Conservation (phyloP, 2,888 invertebrate species). For the Miltochrista miniata region DNA sequence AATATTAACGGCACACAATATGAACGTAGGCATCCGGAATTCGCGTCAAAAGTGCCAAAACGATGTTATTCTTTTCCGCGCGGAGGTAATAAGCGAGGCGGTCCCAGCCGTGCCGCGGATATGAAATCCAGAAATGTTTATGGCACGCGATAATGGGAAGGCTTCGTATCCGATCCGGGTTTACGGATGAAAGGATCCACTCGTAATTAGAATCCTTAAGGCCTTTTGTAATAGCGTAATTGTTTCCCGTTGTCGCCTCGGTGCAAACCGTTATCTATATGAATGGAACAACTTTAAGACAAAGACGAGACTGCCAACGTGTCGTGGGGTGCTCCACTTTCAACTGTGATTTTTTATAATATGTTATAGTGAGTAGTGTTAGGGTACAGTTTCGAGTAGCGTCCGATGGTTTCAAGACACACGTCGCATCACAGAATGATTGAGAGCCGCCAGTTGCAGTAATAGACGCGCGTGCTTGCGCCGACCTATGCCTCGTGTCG, state of each 20-base stretch:
- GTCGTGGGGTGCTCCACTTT: slow-evolving; percentile 51
- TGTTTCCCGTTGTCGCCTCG: slow-evolving; percentile 74
- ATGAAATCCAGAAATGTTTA: slow-evolving; percentile 82
- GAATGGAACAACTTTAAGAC: slow-evolving; percentile 67
- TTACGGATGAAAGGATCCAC: slow-evolving; percentile 69
- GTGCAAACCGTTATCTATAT: slow-evolving; percentile 67
- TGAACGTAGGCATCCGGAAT: slow-evolving; percentile 81
- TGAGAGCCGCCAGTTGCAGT: slow-evolving; percentile 68
- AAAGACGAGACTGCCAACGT: slow-evolving; percentile 64
- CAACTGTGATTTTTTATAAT: slow-evolving; percentile 43
- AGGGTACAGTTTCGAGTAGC: slow-evolving; percentile 48
- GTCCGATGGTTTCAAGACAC: slow-evolving; percentile 31
- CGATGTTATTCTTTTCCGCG: slow-evolving; percentile 82
- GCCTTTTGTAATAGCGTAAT: slow-evolving; percentile 74
- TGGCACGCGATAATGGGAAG: slow-evolving; percentile 73
- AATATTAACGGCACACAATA: slow-evolving; percentile 83
- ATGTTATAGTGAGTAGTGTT: slow-evolving; percentile 46
- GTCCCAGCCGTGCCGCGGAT: slow-evolving; percentile 76
- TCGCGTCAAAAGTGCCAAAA: slow-evolving; percentile 82
- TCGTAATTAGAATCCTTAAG: slow-evolving; percentile 77
- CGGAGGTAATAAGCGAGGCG: slow-evolving; percentile 77
- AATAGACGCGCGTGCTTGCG: slow-evolving; percentile 46
- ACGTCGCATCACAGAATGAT: slow-evolving; percentile 56
- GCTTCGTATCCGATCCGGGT: slow-evolving; percentile 74
- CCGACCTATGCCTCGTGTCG: slow-evolving; percentile 65